Conservation (phyloP, 2,113 vertebrate genomes). For the human (Homo sapiens) region GRCh38 chr2:74921001-74921500, state of each 20-base stretch:
- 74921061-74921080: rapidly evolving
- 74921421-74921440: not conserved
- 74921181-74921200: not conserved
- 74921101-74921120: not conserved
- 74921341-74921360: not conserved
- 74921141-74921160: not conserved
- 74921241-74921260: too few relatives aligned
- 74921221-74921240: not conserved
- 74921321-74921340: not conserved
- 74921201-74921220: not conserved
- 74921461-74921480: not conserved
- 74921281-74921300: not conserved
- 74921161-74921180: too few relatives aligned
- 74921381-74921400: not conserved
- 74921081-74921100: not conserved
- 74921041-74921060: not conserved
- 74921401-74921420: not conserved
- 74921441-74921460: not conserved
- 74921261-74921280: not conserved
- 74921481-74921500: not conserved
- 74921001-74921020: not conserved
- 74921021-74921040: not conserved
- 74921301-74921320: not conserved
- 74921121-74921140: not conserved
- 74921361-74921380: not conserved